Conservation (phyloP, 2,888 invertebrate species). For the Pristionchus japonicus region DNA sequence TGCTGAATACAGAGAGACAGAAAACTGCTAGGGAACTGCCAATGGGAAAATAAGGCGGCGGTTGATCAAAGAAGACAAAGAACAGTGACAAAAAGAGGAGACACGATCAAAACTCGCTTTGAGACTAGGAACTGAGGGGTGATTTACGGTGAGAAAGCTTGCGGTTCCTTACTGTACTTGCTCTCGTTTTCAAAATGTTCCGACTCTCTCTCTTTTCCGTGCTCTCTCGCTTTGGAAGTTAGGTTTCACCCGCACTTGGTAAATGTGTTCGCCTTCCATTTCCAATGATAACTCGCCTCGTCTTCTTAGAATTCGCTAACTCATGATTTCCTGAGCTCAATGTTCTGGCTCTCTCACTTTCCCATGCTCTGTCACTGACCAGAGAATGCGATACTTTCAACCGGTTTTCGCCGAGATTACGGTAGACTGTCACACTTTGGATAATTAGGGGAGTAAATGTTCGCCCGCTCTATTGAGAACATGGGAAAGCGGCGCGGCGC, state of each 20-base stretch:
- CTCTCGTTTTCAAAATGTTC: no score
- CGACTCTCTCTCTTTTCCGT: no score
- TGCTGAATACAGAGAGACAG: neutral
- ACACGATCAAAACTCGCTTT: constrained; percentile 36
- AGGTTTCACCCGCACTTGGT: no score
- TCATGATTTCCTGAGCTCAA: no score
- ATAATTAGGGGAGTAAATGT: constrained; percentile 40
- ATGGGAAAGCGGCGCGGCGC: constrained; percentile 5
- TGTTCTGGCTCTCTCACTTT: no score
- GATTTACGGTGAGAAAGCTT: constrained; percentile 33
- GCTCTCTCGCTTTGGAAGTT: no score
- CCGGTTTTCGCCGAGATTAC: constrained; percentile 19
- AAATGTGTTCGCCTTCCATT: no score
- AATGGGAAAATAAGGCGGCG: neutral
- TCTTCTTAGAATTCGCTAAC: no score
- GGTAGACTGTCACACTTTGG: constrained; percentile 26
- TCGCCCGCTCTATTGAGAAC: constrained; percentile 20
- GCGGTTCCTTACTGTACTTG: neutral
- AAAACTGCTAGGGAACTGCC: neutral
- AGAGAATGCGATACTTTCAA: no score
- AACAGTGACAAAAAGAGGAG: neutral
- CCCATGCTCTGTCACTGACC: neutral
- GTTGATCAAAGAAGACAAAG: neutral
- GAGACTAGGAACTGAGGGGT: neutral
- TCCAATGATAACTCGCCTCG: no score